These are phyloP conservation scores for Dryomyza anilis DNA, from an alignment of 2,888 invertebrate genomes.

Conservation along the genomic window DNA sequence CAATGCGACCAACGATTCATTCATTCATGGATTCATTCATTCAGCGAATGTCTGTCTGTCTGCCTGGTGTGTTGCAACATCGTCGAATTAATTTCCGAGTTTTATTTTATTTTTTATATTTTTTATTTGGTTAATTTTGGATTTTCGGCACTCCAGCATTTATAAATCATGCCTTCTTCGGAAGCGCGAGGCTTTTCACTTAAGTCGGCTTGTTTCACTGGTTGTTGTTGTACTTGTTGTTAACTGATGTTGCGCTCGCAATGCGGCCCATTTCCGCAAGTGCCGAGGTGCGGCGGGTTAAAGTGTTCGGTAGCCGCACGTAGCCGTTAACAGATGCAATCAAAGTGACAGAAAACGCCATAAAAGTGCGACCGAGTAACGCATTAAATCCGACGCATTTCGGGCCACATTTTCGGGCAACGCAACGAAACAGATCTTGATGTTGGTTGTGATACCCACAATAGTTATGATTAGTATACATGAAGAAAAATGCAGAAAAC, in stretches of 20 bases:
- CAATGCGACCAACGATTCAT: background rate
- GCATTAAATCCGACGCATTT: too few species aligned
- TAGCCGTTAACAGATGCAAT: constrained; percentile 35
- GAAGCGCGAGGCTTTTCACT: too few species aligned
- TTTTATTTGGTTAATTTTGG: too few species aligned
- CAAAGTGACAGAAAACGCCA: constrained; percentile 35
- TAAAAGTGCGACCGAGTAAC: constrained; percentile 25
- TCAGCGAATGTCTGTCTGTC: background rate
- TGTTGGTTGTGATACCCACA: too few species aligned
- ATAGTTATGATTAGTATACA: too few species aligned
- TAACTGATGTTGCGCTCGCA: too few species aligned
- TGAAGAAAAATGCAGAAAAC: too few species aligned
- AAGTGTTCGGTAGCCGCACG: constrained; percentile 14
- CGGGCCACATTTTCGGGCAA: background rate
- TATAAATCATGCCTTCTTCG: too few species aligned
- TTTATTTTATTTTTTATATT: too few species aligned
- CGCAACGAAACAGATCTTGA: background rate
- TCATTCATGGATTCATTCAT: background rate
- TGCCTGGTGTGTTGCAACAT: background rate
- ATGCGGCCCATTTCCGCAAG: constrained; percentile 22
- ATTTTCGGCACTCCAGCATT: too few species aligned
- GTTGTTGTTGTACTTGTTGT: background rate
- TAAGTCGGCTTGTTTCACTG: background rate
- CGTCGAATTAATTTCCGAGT: too few species aligned
- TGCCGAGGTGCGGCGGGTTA: constrained; percentile 9